Conservation (phyloP, 1,140 invertebrate species). For the Oncopodura yosiiana region DNA sequence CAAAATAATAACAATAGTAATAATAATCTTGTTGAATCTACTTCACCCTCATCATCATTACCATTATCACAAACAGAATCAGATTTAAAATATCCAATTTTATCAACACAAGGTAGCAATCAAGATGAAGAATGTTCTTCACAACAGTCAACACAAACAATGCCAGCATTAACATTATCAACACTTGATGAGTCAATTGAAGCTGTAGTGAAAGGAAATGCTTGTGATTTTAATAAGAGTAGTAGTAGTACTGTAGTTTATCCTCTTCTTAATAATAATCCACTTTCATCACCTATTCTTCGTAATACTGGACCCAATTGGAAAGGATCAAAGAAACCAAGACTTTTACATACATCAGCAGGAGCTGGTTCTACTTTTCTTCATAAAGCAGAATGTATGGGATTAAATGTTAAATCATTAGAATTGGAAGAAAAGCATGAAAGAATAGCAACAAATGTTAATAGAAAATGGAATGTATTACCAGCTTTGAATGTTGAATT, state of each 20-base stretch:
- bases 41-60: too few species aligned
- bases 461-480: slow-evolving; percentile 86
- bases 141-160: too few species aligned
- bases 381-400: slow-evolving; percentile 81
- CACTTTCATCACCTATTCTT: background rate
- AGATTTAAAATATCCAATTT: too few species aligned
- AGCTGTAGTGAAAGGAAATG: too few species aligned
- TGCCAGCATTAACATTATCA: too few species aligned
- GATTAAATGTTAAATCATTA: slow-evolving; percentile 63
- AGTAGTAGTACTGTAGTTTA: too few species aligned
- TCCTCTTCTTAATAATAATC: too few species aligned
- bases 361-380: slow-evolving; percentile 73
- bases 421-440: slow-evolving; percentile 71
- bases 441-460: slow-evolving; percentile 66
- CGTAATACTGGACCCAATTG: background rate
- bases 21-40: too few species aligned
- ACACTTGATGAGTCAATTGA: background rate
- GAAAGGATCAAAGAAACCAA: slow-evolving; percentile 28
- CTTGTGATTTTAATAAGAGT: too few species aligned
- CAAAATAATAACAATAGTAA: background rate
- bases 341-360: slow-evolving; percentile 78
- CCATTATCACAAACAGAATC: too few species aligned
- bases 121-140: background rate
- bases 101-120: too few species aligned
- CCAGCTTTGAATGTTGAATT: slow-evolving; percentile 88